Base-by-base conservation (phyloP, 1,140 invertebrate genomes). In the Neodiprion pinetum region DNA sequence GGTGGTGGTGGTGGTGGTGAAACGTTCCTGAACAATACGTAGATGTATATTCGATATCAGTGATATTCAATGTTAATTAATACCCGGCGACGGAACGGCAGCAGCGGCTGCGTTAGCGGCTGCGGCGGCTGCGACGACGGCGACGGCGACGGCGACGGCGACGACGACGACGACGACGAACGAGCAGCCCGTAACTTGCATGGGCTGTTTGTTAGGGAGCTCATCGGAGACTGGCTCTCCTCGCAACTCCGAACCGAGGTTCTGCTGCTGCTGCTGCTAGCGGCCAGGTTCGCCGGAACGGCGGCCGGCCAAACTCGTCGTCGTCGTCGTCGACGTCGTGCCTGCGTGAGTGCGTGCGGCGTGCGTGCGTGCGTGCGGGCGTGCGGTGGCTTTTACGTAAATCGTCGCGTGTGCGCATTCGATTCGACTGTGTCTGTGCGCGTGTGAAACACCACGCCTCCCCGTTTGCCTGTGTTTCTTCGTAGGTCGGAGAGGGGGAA, bases 121-220 rank as follows among this genome's bases (percentile, higher is more conserved):
- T 40, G 28, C 28, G 28, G 28, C 28, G 28, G 28, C 28, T 40
- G 28, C 28, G 28, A 40, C 28, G 28, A 40, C 28, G 28, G 28
- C 28, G 28, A 40, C 28, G 28, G 5, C 28, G 28, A 5, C 28
- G 28, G 5, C 28, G 28, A 5, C 28, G 28, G 5, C 28, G 28
- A 40, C 28, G 28, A 40, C 28, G 28, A 40, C 28, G 28, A 40
- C 28, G 28, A 40, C 28, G 28, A 40, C 28, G 28, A 40, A 40
- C 28, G 28, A 40, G 28, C 11, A 61, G 53, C 53, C 53, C 11
- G 53, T 61, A 61, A 61, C 53, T 61, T 61, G 53, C 11, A 61
- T 61, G 53, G 53, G 53, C 53, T 61, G 53, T 61, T 61, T 61
- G 53, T 61, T 61, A 61, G 53, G 53, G 53, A 61, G 53, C 53